Conservation (phyloP, 2,797 vertebrate species). For the Tiaroga cobitis region DNA sequence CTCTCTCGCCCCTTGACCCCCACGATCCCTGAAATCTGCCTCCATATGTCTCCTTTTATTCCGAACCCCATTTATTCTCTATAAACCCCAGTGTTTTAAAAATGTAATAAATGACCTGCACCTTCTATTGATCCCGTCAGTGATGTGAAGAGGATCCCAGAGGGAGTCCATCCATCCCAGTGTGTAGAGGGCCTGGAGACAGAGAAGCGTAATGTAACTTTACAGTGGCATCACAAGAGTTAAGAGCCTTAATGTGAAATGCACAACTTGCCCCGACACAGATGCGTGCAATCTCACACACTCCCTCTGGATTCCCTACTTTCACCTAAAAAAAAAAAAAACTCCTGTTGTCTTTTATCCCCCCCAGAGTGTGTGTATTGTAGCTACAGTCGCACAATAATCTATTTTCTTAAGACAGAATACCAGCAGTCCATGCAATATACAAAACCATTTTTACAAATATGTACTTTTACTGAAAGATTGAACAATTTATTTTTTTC, state of each 20-base stretch:
- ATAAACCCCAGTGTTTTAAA: constrained; percentile 25
- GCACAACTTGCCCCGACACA: constrained; percentile 35
- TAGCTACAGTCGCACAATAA: constrained; percentile 67
- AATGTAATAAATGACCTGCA: constrained; percentile 35
- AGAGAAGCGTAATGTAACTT: constrained; percentile 19
- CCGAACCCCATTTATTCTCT: constrained; percentile 9
- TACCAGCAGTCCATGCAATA: constrained; percentile 66
- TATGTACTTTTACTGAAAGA: constrained; percentile 59
- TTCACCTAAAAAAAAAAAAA: background rate
- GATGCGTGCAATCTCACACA: constrained; percentile 12
- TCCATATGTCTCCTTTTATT: constrained; percentile 5
- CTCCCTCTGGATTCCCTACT: background rate
- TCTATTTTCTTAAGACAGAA: constrained; percentile 65
- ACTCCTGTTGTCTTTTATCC: background rate
- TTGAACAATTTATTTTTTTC: constrained; percentile 46
- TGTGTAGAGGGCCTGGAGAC: constrained; percentile 35
- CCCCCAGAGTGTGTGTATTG: constrained; percentile 60
- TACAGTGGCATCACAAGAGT: constrained; percentile 42
- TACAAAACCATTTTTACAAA: constrained; percentile 57
- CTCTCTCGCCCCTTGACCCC: background rate
- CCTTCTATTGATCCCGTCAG: constrained; percentile 28
- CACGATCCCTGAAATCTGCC: constrained; percentile 26
- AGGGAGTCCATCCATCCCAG: constrained; percentile 5
- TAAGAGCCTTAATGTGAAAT: constrained; percentile 59
- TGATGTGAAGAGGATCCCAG: constrained; percentile 19